These are phyloP conservation scores for Hydrocynus forskahlii DNA, from an alignment of 2,797 vertebrate genomes.

Conservation along the genomic window DNA sequence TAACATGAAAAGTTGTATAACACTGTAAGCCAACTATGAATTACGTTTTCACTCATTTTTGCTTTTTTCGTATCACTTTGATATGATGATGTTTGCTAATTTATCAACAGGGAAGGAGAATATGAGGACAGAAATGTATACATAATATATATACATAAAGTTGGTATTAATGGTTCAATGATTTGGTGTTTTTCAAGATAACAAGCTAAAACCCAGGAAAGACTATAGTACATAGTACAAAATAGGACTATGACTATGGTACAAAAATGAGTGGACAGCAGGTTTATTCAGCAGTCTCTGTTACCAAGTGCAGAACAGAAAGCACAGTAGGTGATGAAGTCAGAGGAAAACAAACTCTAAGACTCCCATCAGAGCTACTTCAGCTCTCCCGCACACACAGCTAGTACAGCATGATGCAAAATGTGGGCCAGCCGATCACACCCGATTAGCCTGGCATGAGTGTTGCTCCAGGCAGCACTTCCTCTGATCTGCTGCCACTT, in stretches of 20 bases:
- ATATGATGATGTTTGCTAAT: too few species aligned
- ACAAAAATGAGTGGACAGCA: constrained; percentile 17
- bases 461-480: constrained; percentile 10
- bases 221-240: not conserved
- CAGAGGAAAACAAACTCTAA: constrained; percentile 1
- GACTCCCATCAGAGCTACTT: constrained; percentile 19
- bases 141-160: too few species aligned
- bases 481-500: constrained; percentile 42
- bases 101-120: too few species aligned
- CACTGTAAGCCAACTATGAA: too few species aligned
- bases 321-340: constrained; percentile 11
- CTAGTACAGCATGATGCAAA: constrained; percentile 29
- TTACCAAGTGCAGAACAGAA: constrained; percentile 7
- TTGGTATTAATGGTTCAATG: too few species aligned
- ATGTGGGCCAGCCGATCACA: constrained; percentile 42
- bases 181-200: not conserved
- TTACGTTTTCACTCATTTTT: too few species aligned
- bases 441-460: constrained; percentile 29
- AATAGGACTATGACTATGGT: too few species aligned
- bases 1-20: too few species aligned
- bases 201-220: not conserved
- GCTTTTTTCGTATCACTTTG: too few species aligned
- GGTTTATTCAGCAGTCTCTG: constrained; percentile 7
- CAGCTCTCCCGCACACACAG: not conserved
- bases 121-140: too few species aligned